phyloP scores from a whole-genome alignment of 2,888 invertebrate genomes.

The Hydrotaea diabolus region DNA sequence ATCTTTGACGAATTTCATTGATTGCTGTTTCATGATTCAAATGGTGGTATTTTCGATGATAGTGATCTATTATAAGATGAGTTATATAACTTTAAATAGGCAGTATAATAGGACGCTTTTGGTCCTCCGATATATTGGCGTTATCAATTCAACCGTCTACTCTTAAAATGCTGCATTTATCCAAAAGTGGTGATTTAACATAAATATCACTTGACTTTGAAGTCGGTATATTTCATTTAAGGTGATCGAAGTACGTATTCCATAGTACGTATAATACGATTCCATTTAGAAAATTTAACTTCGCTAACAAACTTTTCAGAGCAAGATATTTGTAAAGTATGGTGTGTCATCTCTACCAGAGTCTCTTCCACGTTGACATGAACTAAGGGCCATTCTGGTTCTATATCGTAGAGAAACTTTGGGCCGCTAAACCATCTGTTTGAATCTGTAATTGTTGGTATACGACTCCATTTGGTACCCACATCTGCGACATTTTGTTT shows the following conservation, averaged over 20 bases:
- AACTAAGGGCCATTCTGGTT: slow-evolving; percentile 4
- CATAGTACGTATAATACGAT: neutral
- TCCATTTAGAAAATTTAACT: slow-evolving; percentile 52
- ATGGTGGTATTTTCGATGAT: slow-evolving; percentile 28
- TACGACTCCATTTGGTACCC: neutral
- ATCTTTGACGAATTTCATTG: too few species aligned
- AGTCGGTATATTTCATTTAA: too few species aligned
- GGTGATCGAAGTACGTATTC: too few species aligned
- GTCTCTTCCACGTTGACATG: neutral
- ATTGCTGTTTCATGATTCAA: slow-evolving; percentile 32
- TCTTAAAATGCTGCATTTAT: slow-evolving; percentile 43
- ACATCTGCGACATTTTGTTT: slow-evolving; percentile 30
- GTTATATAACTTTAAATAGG: neutral
- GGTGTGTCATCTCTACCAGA: neutral
- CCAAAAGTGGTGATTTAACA: slow-evolving; percentile 31
- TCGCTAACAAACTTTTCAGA: neutral
- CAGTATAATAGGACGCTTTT: too few species aligned
- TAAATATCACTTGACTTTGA: slow-evolving; percentile 40
- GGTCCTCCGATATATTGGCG: slow-evolving; percentile 11
- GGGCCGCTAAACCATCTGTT: slow-evolving; percentile 33
- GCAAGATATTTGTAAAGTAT: neutral
- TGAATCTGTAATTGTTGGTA: neutral
- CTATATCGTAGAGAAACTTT: neutral
- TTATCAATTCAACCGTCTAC: slow-evolving; percentile 52
- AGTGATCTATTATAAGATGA: slow-evolving; percentile 45